Conservation (phyloP, 2,113 vertebrate species). For the Chrysochloris asiatica region DNA sequence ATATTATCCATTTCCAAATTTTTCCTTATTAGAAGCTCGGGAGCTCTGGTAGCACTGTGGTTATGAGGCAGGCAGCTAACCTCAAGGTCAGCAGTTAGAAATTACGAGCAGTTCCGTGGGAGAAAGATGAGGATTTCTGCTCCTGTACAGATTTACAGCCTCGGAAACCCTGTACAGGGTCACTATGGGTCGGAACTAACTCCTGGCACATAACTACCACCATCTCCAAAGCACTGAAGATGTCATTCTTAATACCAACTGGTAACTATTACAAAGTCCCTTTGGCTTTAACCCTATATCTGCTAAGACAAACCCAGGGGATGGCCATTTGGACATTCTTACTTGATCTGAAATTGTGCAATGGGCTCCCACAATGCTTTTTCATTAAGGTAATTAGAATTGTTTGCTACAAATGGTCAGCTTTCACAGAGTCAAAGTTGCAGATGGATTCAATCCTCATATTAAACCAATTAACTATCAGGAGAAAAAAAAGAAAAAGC, state of each 20-base stretch:
- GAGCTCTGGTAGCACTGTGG: too few relatives aligned
- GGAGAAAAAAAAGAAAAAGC: too few relatives aligned
- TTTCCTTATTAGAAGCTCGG: background rate
- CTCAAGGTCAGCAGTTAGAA: too few relatives aligned
- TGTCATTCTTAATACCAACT: background rate
- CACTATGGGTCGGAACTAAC: too few relatives aligned
- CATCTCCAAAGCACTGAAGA: background rate
- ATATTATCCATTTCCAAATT: background rate
- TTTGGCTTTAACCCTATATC: background rate
- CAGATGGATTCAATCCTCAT: background rate
- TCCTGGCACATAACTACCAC: too few relatives aligned
- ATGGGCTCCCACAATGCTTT: background rate
- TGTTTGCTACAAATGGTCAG: background rate
- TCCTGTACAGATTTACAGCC: too few relatives aligned
- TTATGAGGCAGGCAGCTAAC: too few relatives aligned
- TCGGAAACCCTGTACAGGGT: too few relatives aligned
- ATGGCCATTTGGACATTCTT: background rate
- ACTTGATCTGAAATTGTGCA: background rate
- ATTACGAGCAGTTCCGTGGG: too few relatives aligned
- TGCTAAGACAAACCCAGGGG: background rate
- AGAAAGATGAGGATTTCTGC: too few relatives aligned
- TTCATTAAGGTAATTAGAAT: background rate
- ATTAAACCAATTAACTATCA: constrained; percentile 10
- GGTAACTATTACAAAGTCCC: background rate
- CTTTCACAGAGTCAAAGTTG: background rate